phyloP scores from a whole-genome alignment of 2,888 invertebrate species.

The Erebia ligea region DNA sequence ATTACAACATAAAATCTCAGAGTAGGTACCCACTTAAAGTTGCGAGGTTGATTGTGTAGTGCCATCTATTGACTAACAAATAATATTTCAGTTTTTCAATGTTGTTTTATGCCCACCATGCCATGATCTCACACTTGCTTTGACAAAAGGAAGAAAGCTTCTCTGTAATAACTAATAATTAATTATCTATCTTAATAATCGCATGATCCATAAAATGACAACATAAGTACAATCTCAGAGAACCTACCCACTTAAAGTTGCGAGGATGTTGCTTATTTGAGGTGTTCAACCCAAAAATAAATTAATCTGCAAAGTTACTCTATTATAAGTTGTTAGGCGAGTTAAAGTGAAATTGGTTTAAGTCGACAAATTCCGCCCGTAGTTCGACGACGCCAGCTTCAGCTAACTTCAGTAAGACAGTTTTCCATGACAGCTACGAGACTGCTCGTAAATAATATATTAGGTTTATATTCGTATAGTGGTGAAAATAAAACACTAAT shows the following conservation, averaged over 20 bases:
- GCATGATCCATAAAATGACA: not conserved
- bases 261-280: constrained; percentile 43
- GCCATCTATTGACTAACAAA: constrained; percentile 2
- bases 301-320: constrained; percentile 74
- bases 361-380: constrained; percentile 71
- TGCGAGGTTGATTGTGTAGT: no score
- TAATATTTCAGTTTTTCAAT: not conserved
- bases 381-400: constrained; percentile 61
- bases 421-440: constrained; percentile 53
- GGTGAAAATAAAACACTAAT: not conserved
- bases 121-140: no score
- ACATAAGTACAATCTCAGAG: constrained; percentile 13
- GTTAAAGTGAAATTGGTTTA: constrained; percentile 68
- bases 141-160: not conserved
- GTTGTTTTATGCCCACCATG: no score
- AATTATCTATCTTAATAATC: no score
- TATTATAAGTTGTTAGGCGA: constrained; percentile 74
- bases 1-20: constrained; percentile 12
- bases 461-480: constrained; percentile 37
- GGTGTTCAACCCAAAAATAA: constrained; percentile 54
- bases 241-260: constrained; percentile 16
- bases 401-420: constrained; percentile 58
- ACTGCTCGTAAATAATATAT: constrained; percentile 46
- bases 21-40: no score
- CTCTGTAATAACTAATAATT: not conserved